Conservation (phyloP, 2,113 vertebrate genomes). For the Sporophila hypoxantha region DNA sequence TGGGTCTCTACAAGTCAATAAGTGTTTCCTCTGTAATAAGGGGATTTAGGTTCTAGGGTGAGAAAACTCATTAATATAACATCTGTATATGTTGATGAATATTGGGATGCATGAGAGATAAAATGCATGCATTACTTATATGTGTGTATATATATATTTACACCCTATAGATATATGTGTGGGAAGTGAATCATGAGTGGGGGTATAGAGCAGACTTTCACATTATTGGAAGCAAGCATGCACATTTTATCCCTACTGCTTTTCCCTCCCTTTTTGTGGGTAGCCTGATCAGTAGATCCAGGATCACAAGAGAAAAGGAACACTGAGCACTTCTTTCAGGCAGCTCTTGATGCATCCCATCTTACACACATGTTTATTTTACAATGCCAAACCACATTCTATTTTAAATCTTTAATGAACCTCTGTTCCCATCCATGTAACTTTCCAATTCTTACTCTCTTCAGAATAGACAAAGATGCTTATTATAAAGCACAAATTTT, state of each 20-base stretch:
- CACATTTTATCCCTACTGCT: neutral
- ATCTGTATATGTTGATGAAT: neutral
- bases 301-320: slow-evolving; percentile 18
- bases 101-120: neutral
- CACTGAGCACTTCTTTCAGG: slow-evolving; percentile 8
- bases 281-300: neutral
- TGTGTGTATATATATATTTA: neutral
- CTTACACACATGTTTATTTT: slow-evolving; percentile 37
- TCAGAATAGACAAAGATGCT: slow-evolving; percentile 45
- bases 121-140: neutral
- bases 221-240: neutral
- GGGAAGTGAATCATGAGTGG: neutral
- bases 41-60: neutral
- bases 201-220: neutral
- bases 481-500: slow-evolving; percentile 54
- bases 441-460: slow-evolving; percentile 36
- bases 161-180: fast-evolving
- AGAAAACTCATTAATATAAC: neutral
- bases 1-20: neutral
- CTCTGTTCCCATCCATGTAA: slow-evolving; percentile 49
- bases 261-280: neutral
- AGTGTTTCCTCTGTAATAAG: neutral
- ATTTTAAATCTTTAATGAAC: slow-evolving; percentile 60
- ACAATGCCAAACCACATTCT: slow-evolving; percentile 53
- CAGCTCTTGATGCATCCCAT: slow-evolving; percentile 31